Percentiles rank a stretch among this genome's conserved stretches.
These are phyloP conservation scores for Chironomus striatipennis DNA, from an alignment of 1,140 invertebrate genomes.

Conservation along the genomic window DNA sequence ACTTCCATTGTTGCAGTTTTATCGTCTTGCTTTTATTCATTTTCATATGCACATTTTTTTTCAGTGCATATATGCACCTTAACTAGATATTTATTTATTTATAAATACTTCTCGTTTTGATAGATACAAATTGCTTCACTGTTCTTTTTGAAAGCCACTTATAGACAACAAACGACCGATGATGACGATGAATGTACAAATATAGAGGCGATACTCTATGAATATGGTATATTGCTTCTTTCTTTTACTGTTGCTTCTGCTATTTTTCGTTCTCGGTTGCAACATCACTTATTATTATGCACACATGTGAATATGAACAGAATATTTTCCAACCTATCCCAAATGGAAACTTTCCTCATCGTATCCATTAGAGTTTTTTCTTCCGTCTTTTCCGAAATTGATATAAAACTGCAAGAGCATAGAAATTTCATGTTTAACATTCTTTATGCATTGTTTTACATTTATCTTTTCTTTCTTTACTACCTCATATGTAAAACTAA, in stretches of 20 bases:
- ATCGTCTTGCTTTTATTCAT: neutral
- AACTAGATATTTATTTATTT: neutral
- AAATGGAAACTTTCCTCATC: neutral
- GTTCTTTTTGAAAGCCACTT: slow-evolving; percentile 11
- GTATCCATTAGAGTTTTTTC: neutral
- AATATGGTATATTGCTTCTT: neutral
- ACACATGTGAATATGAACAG: neutral
- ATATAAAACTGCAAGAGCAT: neutral
- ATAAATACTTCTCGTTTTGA: slow-evolving; percentile 9
- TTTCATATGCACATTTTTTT: neutral
- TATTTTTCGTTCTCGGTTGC: neutral
- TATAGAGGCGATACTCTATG: neutral
- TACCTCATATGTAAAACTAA: neutral
- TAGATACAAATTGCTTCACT: slow-evolving; percentile 17
- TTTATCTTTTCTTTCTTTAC: neutral
- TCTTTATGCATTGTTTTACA: slow-evolving; percentile 1
- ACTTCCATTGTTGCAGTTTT: neutral
- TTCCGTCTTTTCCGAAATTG: neutral
- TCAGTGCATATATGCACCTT: neutral
- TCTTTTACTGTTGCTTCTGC: neutral
- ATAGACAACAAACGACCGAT: slow-evolving; percentile 7
- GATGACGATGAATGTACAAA: slow-evolving; percentile 2
- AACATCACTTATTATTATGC: neutral
- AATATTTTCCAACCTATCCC: neutral
- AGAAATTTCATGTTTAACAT: slow-evolving; percentile 14